Evolutionary conservation across 2,113 vertebrate genomes (phyloP).

Genomic region (Himantopus leucocephalus): DNA sequence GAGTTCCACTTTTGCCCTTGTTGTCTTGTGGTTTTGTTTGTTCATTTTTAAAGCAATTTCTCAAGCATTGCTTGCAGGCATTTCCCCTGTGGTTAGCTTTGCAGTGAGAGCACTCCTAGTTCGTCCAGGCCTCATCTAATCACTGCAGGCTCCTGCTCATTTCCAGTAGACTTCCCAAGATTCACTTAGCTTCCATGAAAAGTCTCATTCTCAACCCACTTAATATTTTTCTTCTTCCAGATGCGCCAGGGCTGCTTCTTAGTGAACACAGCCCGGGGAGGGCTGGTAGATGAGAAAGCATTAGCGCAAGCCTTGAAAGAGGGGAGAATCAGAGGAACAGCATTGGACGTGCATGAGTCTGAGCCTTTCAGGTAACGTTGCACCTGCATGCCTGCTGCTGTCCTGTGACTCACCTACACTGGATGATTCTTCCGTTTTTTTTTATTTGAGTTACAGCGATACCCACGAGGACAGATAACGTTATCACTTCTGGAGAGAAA

Average conservation of each 20-base stretch:
- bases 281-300: conserved; percentile 88
- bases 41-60: conserved; percentile 46
- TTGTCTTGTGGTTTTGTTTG: not conserved
- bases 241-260: conserved; percentile 91
- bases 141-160: conserved; percentile 50
- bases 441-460: not conserved
- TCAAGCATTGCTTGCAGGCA: conserved; percentile 50
- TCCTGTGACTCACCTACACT: not conserved
- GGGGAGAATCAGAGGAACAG: conserved; percentile 88
- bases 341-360: conserved; percentile 87
- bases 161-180: conserved; percentile 42
- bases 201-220: conserved; percentile 1
- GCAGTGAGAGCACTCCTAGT: conserved; percentile 45
- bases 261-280: conserved; percentile 88
- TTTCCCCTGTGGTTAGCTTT: conserved; percentile 47
- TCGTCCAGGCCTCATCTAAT: conserved; percentile 42
- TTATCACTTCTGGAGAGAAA: not conserved
- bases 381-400: not conserved
- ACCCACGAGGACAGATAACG: not conserved
- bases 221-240: conserved; percentile 64
- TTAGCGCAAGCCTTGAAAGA: conserved; percentile 89
- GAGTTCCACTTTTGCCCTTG: conserved; percentile 37
- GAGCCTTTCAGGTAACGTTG: conserved; percentile 85
- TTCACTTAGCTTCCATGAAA: not conserved
- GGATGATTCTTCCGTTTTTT: not conserved